Conservation (phyloP, 2,797 vertebrate genomes). For the Intellagama lesueurii region DNA sequence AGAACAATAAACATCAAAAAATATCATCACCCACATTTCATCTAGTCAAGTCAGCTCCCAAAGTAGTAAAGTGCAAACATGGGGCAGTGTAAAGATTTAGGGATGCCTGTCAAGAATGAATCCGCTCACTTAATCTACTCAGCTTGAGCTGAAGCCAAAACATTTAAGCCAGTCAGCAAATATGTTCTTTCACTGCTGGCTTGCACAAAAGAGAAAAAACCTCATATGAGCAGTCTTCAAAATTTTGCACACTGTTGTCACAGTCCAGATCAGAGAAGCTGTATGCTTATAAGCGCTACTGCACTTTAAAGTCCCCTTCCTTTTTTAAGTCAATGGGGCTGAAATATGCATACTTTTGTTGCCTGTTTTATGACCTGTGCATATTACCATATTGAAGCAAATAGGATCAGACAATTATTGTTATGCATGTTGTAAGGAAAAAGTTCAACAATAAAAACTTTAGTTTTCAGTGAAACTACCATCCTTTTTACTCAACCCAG, state of each 20-base stretch:
- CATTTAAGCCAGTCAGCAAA: constrained; percentile 26
- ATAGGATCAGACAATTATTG: constrained; percentile 3
- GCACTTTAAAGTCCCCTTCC: too few relatives aligned
- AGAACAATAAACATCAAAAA: background rate
- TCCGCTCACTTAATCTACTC: constrained; percentile 27
- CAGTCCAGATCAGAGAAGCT: background rate
- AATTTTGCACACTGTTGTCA: background rate
- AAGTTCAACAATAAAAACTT: background rate
- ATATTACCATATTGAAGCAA: constrained; percentile 12
- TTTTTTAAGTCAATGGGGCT: background rate
- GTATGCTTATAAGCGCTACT: background rate
- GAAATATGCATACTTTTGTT: background rate
- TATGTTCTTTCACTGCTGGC: constrained; percentile 6
- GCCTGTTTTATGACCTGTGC: background rate
- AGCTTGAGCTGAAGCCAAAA: constrained; percentile 40
- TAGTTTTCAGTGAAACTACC: constrained; percentile 17
- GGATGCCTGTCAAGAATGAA: constrained; percentile 23
- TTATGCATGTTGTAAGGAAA: background rate
- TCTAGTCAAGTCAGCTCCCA: background rate
- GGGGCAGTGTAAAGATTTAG: constrained; percentile 3
- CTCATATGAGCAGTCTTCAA: background rate
- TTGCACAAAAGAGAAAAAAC: constrained; percentile 1
- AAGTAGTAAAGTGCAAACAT: constrained; percentile 36
- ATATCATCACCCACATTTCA: background rate
- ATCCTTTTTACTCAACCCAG: background rate